phyloP scores from a whole-genome alignment of 2,797 vertebrate genomes.

The Leptatherina wallacei region DNA sequence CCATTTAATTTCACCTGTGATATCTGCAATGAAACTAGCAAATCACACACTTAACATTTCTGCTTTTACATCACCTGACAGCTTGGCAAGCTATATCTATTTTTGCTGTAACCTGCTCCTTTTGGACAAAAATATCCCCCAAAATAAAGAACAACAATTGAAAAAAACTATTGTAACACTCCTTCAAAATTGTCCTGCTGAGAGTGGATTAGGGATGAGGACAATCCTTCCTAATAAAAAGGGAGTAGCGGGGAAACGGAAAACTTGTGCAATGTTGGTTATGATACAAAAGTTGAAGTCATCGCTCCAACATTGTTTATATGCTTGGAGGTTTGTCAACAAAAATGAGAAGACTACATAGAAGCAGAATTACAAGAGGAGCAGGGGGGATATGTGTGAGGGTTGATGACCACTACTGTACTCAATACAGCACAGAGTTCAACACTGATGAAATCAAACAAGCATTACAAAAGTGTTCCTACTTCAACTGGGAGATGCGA shows the following conservation, averaged over 20 bases:
- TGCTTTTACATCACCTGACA: slow-evolving; percentile 16
- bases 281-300: neutral
- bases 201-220: slow-evolving; percentile 29
- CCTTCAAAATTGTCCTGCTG: slow-evolving; percentile 17
- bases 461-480: neutral
- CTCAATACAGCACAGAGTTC: slow-evolving; percentile 4
- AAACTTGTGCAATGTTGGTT: too few relatives aligned
- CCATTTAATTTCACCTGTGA: slow-evolving; percentile 32
- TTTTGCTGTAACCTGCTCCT: slow-evolving; percentile 1
- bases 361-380: slow-evolving; percentile 22
- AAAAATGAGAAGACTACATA: neutral
- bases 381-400: slow-evolving; percentile 2
- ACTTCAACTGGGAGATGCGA: slow-evolving; percentile 18
- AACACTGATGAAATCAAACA: neutral
- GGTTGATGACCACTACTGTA: slow-evolving; percentile 2
- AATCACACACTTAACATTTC: slow-evolving; percentile 43
- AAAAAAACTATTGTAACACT: slow-evolving; percentile 29
- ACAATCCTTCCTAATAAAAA: neutral
- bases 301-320: neutral
- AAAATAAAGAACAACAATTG: slow-evolving; percentile 18
- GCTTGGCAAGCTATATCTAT: slow-evolving; percentile 1
- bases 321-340: neutral
- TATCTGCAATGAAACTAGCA: slow-evolving; percentile 28
- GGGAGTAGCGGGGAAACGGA: too few relatives aligned
- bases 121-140: neutral